A percentile compares a stretch with the other conserved stretches of the same genome.
Evolutionary conservation across 64 coral and sea anemone genomes (phyloP).

Genomic region (Stichodactyla helianthus): DNA sequence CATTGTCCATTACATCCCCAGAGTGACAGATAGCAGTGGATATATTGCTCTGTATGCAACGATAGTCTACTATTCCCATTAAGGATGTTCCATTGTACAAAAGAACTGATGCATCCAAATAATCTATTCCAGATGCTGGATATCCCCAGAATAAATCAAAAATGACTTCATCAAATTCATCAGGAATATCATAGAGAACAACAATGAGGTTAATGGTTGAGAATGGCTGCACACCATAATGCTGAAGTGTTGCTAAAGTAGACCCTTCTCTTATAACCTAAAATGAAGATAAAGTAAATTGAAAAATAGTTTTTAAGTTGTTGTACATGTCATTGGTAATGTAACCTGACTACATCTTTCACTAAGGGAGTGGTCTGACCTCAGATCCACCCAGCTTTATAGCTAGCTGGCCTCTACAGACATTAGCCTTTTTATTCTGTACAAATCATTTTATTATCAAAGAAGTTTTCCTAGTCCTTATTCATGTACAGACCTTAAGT

Average conservation of each 20-base stretch:
- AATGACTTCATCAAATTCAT: slow-evolving; percentile 70
- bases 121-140: slow-evolving; percentile 47
- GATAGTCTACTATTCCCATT: slow-evolving; percentile 61
- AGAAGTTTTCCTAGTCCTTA: not conserved
- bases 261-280: not conserved
- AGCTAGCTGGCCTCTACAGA: too few relatives aligned
- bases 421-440: too few relatives aligned
- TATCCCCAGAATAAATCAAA: slow-evolving; percentile 97
- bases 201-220: slow-evolving; percentile 79
- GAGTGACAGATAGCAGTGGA: slow-evolving; percentile 58
- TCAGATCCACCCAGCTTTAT: too few relatives aligned
- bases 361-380: not conserved
- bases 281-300: not conserved
- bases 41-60: not conserved
- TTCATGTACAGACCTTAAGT: slow-evolving; percentile 45
- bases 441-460: too few relatives aligned
- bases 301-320: too few relatives aligned
- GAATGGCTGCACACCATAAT: slow-evolving; percentile 66
- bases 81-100: slow-evolving; percentile 65
- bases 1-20: slow-evolving; percentile 73
- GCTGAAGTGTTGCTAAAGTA: slow-evolving; percentile 39
- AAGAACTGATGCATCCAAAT: slow-evolving; percentile 88
- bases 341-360: too few relatives aligned
- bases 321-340: too few relatives aligned
- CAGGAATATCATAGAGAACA: slow-evolving; percentile 78